Base-by-base conservation (phyloP, 2,888 invertebrate species). In the Gerosis bhagava region DNA sequence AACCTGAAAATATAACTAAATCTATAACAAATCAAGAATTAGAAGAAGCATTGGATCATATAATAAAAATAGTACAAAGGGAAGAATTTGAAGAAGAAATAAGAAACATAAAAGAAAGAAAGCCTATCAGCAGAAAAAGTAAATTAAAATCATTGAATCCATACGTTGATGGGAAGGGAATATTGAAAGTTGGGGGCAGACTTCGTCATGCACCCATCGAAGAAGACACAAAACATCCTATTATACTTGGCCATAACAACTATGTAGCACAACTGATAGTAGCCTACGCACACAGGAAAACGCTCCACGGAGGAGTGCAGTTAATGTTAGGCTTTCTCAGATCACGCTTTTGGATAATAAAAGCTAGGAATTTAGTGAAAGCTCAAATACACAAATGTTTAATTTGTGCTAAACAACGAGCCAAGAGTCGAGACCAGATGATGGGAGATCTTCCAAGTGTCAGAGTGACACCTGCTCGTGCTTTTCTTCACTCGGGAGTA, bases 121-220 rank as follows among this genome's bases (percentile, higher is more conserved):
- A 13, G 13, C 32, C 17, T 6, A 7, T 32, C 2, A 50, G 10
- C 32, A 10, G 6, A 8, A 51, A 7, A 6, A 56, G 57, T 15
- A 24, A 1, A 10, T 19, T 61, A 24, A 51, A 37, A 25, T 41
- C 53, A 1, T 15, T 63, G 2, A 57, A 54, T 17, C 60, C 60
- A 7, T 61, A 47, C 26, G 5, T 61, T 2, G 54, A 56, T 35
- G 29, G 36, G 5, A 17, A 45, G 1, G 37, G 43, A 11, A 32
- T 50, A 24, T 41, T 63, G 37, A 56, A 56, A 45, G 62, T 63
- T 31, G 60, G 60, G 28, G 60, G 58, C 10, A 41, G 60, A 1
- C 17, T 60, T 5, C 41, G 51, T 28, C 16, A 51, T 10, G 37
- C 57, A 5, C 29, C 51, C 16, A 5, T 52, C 7, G 22, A 28